These are phyloP conservation scores for Recurvirostra avosetta DNA, from an alignment of 2,113 vertebrate species.

Conservation along the genomic window DNA sequence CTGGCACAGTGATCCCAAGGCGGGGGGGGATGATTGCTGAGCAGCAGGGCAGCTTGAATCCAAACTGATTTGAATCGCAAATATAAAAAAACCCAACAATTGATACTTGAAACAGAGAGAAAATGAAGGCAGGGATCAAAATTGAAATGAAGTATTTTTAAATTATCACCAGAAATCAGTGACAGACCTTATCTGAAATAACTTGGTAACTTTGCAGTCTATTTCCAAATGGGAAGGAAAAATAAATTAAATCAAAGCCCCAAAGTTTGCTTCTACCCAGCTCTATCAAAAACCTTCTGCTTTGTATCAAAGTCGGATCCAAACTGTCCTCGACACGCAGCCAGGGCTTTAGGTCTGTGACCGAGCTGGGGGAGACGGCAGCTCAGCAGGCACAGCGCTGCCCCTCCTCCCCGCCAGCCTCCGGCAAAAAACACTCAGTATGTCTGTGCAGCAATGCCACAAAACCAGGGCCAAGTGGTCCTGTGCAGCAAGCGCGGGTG, in stretches of 20 bases:
- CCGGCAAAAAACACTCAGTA: neutral
- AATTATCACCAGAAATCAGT: neutral
- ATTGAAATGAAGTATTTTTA: neutral
- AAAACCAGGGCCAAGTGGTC: rapidly evolving
- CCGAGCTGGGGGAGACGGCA: neutral
- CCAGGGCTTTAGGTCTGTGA: neutral
- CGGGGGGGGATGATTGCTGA: neutral
- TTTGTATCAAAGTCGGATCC: neutral
- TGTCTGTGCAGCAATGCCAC: neutral
- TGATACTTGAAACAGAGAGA: neutral
- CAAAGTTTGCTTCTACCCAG: neutral
- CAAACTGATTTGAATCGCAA: neutral
- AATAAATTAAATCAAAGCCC: neutral
- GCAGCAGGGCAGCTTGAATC: neutral
- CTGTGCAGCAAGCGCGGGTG: rapidly evolving
- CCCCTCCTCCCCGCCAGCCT: neutral
- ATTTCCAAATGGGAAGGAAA: neutral
- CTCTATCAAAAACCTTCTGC: neutral
- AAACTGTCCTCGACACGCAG: neutral
- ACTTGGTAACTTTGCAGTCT: neutral
- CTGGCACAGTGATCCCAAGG: rapidly evolving
- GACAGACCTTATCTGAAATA: neutral
- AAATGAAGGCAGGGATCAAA: neutral
- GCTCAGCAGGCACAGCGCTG: neutral
- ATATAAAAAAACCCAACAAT: neutral